phyloP scores from a whole-genome alignment of 2,113 vertebrate genomes.

The Daubentonia madagascariensis region DNA sequence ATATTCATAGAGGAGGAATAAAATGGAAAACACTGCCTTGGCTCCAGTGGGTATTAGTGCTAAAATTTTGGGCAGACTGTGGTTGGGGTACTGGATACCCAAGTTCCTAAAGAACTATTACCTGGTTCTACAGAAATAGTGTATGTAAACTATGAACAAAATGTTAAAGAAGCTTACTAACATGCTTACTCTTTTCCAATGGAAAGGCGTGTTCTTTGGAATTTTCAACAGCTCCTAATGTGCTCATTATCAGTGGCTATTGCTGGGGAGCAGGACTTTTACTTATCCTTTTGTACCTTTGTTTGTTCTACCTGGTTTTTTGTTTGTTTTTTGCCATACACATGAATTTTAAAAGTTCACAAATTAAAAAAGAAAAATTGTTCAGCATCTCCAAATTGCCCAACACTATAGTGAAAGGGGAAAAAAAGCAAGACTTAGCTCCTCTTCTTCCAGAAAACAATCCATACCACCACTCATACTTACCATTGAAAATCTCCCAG shows the following conservation, averaged over 20 bases:
- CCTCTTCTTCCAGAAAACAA: background rate
- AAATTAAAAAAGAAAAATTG: background rate
- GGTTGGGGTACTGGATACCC: background rate
- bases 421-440: background rate
- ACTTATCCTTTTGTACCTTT: background rate
- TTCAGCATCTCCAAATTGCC: background rate
- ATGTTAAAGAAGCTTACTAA: background rate
- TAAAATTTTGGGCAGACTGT: background rate
- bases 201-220: background rate
- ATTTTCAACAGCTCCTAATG: background rate
- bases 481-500: background rate
- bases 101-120: background rate
- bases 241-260: background rate
- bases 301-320: background rate
- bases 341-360: no score
- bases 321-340: background rate
- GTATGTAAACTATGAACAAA: background rate
- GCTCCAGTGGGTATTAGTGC: background rate
- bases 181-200: background rate
- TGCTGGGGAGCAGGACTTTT: background rate
- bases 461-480: background rate
- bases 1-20: background rate
- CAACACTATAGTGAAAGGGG: background rate
- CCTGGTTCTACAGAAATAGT: background rate
- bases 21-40: background rate